Evolutionary conservation across 2,888 invertebrate species (phyloP), one percentile per base, ranked within the genome.

Genomic region (Dermolepida albohirtum): DNA sequence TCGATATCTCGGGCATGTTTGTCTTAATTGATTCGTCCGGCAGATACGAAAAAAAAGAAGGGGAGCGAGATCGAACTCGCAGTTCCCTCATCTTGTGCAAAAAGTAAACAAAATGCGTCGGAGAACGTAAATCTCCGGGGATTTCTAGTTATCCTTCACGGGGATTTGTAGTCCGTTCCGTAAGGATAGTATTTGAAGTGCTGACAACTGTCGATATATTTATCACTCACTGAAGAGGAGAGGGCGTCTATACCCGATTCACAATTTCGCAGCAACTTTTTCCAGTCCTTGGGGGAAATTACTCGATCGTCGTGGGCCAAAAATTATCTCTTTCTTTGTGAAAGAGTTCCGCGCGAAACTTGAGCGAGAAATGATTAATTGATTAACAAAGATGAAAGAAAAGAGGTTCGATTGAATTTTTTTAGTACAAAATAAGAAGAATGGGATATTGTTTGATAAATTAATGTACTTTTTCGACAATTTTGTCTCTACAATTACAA

Each of bases 201-300:
- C 63, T 66, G 69, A 69, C 69, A 69, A 66, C 66, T 69, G 69
- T 69, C 69, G 66, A 69, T 69, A 69, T 69, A 66, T 69, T 69
- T 69, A 69, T 63, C 63, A 66, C 69, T 62, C 66, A 49, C 47
- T 69, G 63, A 69, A 62, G 55, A 34, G 50, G 22, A 50, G 49
- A 11, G 17, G 59, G 47, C 59, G 34, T 34, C 10, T 2, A 34
- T 47, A 34, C 47, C 39, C 29, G 34, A 47, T 62, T 62, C 47
- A 62, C 59, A 62, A 47, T 47, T 62, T 49, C 59, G n/a, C 16
- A 43, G 27, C 57, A 57, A 57, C 57, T 62, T 62, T 49, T 62
- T 57, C 2, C 54, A 10, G 29, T 34, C 34, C 29, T 29, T 6
- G 14, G 34, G 47, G 12, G 16, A 17, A 34, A 62, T 62, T 62